Base-by-base conservation (phyloP, 2,797 vertebrate species). In the Microcaecilia unicolor region DNA sequence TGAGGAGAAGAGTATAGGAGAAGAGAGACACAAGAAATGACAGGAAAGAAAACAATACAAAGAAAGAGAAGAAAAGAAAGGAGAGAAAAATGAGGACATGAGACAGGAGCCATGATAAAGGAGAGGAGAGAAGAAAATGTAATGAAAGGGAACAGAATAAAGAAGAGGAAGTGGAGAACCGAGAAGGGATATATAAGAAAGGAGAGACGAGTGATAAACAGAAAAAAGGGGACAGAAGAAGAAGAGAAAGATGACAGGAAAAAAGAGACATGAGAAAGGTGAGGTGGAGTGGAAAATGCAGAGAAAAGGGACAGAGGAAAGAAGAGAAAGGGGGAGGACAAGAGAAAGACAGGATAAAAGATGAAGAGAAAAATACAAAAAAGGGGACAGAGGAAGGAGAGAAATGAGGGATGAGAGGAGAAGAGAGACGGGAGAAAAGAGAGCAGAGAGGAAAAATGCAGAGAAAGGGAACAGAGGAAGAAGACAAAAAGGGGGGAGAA, bases 271-370 rank as follows among this genome's bases (percentile, higher is more conserved):
- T 10, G 9, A 11, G 16, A n/a, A 25, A 20, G 11, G 25, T 4
- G 7, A n/a, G 28, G 3, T n/a, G 14, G 9, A 17, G 3, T 4
- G 2, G 10, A 8, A 10, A 5, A 3, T 8, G 10, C 14, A 18
- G 6, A n/a, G 6, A n/a, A n/a, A n/a, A 11, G 1, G 6, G 10
- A 4, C 3, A 4, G 6, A 4, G 8, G 7, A 8, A 15, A 12
- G 15, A 8, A 34, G 35, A 20, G 21, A 27, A 28, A 2, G 9
- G 9, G 19, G 4, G 14, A 15, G 15, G 13, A 10, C 25, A 5
- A 7, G 1, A 19, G 28, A 24, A 20, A 13, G 27, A 10, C n/a
- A 25, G 19, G 30, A 5, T n/a, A n/a, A n/a, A n/a, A n/a, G n/a
- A n/a, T n/a, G n/a, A n/a, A n/a, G n/a, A n/a, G n/a, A n/a, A n/a